Evolutionary conservation across 2,888 invertebrate genomes (phyloP), one percentile per base, ranked within the genome.

Genomic region (Netelia inedita): DNA sequence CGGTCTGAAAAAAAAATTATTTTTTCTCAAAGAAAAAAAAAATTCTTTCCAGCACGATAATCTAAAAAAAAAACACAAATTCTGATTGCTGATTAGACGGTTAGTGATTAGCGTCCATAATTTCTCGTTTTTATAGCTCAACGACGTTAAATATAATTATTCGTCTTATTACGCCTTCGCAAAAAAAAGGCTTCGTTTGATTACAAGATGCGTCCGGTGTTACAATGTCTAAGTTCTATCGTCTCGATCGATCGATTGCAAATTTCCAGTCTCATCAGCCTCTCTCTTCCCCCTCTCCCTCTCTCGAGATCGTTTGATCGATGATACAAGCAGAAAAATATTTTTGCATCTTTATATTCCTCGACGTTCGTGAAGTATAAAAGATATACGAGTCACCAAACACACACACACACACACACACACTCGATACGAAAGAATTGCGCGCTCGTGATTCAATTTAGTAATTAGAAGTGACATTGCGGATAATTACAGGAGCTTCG

Each of bases 381-480:
- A 53, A 53, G 50, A 16, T 5, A n/a, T 53, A 53, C 14, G 14
- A 53, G 16, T 21, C 57, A 21, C 0, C 5, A 11, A n/a, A 1
- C 5, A 53, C 14, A 53, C 53, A 14, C 11, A 53, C 53, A 14
- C 53, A 11, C 9, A 3, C 46, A 46, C 8, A 5, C 5, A 10
- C 46, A 16, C 21, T 23, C 14, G 23, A 41, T 28, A 46, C 57
- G 76, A 82, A 83, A 80, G 63, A 72, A 85, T 82, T 63, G 43
- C 79, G 59, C 19, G 79, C 80, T 82, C 82, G 88, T 88, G 88
- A 88, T 87, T 90, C 89, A 90, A 92, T 92, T 92, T 90, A 90
- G 89, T 91, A 92, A 92, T 93, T 92, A 92, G 92, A 92, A 90
- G 90, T 89, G 91, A 92, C 92, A 91, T 90, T 91, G 90, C 88